A percentile compares a stretch with the other conserved stretches of the same genome.
Conservation (phyloP, 1,140 invertebrate genomes). For the Euschistus heros region DNA sequence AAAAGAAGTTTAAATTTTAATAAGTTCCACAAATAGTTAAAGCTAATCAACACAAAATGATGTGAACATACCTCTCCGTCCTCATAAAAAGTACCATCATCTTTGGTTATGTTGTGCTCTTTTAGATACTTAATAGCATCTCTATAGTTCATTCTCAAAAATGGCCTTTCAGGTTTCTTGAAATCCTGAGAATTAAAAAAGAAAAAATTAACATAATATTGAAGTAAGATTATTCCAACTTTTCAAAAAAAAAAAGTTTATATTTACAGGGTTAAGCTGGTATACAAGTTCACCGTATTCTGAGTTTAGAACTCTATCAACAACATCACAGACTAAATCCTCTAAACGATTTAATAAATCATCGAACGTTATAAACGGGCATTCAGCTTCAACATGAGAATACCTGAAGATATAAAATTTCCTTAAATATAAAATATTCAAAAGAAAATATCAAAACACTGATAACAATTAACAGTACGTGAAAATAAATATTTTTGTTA, state of each 20-base stretch:
- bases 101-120: conserved; percentile 89
- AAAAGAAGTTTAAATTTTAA: too few species aligned
- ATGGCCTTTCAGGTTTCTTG: conserved; percentile 76
- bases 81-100: conserved; percentile 93
- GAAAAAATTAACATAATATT: background rate
- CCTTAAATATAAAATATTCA: background rate
- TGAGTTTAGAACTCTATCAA: conserved; percentile 79
- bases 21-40: too few species aligned
- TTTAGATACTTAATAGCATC: conserved; percentile 92
- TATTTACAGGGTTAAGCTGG: conserved; percentile 76
- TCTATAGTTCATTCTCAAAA: conserved; percentile 85
- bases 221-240: background rate
- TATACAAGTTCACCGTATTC: conserved; percentile 69
- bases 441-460: background rate
- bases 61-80: conserved; percentile 98
- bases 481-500: background rate
- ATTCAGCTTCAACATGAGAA: conserved; percentile 94
- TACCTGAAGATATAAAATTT: conserved; percentile 45
- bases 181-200: conserved; percentile 49
- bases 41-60: too few species aligned
- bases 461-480: background rate
- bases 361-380: conserved; percentile 89
- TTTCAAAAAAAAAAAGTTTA: background rate
- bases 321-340: conserved; percentile 91
- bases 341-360: conserved; percentile 84